Percentiles rank a stretch among this genome's conserved stretches.
phyloP scores from a whole-genome alignment of 2,113 vertebrate species.

The Dromiciops gliroides region DNA sequence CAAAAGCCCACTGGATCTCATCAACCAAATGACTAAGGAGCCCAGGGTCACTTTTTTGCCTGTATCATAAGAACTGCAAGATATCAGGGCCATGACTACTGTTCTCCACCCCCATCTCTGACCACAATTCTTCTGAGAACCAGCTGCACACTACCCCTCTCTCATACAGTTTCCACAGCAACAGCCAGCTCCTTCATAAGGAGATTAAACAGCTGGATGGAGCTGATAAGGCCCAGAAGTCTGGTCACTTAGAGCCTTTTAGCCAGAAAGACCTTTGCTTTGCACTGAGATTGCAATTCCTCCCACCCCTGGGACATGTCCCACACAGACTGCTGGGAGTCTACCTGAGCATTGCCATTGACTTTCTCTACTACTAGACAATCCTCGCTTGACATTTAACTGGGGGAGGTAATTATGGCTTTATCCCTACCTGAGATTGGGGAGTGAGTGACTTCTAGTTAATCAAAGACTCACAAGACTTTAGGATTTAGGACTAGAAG shows the following conservation, averaged over 20 bases:
- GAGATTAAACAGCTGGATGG: conserved; percentile 49
- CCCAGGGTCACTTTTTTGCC: neutral
- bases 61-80: neutral
- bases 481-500: neutral
- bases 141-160: neutral
- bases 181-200: conserved; percentile 39
- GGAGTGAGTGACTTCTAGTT: neutral
- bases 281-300: neutral
- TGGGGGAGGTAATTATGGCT: conserved; percentile 61
- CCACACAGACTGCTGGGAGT: neutral
- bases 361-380: neutral
- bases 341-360: neutral
- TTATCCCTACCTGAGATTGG: conserved; percentile 8
- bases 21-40: neutral
- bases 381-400: neutral
- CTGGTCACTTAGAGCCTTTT: neutral
- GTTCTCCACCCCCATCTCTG: neutral
- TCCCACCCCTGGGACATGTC: neutral
- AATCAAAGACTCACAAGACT: neutral
- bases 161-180: conserved; percentile 55
- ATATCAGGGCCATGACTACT: neutral
- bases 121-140: neutral
- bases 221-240: conserved; percentile 50
- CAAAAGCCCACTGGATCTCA: neutral
- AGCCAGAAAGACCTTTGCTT: neutral